Conservation (phyloP, 2,113 vertebrate genomes). For the Calidris pygmaea region DNA sequence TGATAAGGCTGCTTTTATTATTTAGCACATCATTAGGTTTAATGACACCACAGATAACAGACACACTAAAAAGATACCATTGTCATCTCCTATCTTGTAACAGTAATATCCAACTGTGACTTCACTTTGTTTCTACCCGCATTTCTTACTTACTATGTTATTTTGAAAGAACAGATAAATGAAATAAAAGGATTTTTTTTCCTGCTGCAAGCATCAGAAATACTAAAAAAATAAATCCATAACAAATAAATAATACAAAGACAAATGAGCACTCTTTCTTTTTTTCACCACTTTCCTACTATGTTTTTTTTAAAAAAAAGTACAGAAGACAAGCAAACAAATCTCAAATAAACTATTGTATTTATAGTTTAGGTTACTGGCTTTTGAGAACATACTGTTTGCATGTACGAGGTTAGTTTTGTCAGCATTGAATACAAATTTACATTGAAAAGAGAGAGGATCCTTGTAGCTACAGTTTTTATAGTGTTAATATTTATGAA, state of each 20-base stretch:
- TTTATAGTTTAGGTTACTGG: not conserved
- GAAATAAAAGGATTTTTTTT: not conserved
- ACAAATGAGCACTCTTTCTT: not conserved
- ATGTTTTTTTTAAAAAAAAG: not conserved
- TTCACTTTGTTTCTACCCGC: conserved; percentile 24
- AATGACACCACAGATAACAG: conserved; percentile 62
- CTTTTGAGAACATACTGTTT: not conserved
- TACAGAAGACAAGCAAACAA: not conserved
- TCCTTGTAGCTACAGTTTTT: not conserved
- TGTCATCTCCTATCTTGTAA: conserved; percentile 59
- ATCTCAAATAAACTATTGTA: not conserved
- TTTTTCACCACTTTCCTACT: not conserved
- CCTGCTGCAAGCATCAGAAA: not conserved
- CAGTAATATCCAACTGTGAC: conserved; percentile 46
- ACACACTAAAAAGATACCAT: conserved; percentile 60
- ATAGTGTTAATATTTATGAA: not conserved
- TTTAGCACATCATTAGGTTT: conserved; percentile 65
- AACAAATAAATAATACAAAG: not conserved
- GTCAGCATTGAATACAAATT: not conserved
- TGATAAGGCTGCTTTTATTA: conserved; percentile 57
- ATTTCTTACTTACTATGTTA: not conserved
- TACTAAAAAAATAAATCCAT: not conserved
- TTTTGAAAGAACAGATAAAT: conserved; percentile 19
- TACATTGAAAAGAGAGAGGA: not conserved
- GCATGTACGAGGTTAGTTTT: not conserved